These are phyloP conservation scores for Otolemur crassicaudatus DNA, from an alignment of 2,797 vertebrate species.

Conservation along the genomic window DNA sequence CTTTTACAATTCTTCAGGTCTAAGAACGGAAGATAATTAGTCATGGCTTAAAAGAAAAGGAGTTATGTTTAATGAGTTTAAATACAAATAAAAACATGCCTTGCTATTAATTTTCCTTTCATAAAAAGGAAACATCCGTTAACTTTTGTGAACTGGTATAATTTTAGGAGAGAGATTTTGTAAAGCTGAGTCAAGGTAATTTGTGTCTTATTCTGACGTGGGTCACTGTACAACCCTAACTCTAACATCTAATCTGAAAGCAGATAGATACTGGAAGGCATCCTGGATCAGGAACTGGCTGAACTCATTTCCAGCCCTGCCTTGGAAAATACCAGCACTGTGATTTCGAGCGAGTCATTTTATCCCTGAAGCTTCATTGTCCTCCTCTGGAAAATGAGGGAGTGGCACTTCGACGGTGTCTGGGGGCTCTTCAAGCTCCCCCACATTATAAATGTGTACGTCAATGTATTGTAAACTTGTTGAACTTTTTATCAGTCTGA, in stretches of 20 bases:
- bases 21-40: constrained; percentile 25
- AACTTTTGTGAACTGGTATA: background rate
- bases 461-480: background rate
- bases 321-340: background rate
- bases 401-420: background rate
- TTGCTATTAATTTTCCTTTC: background rate
- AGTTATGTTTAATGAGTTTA: constrained; percentile 13
- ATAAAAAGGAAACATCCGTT: constrained; percentile 4
- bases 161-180: constrained; percentile 42
- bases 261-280: background rate
- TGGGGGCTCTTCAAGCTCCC: background rate
- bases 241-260: background rate
- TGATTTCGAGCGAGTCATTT: constrained; percentile 55
- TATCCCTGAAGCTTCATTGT: background rate
- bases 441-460: background rate
- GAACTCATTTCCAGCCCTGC: constrained; percentile 18
- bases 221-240: background rate
- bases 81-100: background rate
- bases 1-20: background rate
- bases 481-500: background rate
- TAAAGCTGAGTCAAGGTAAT: background rate
- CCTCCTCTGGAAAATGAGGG: background rate
- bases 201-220: background rate
- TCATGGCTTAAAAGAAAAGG: background rate
- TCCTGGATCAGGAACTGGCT: background rate